Percentiles rank a stretch among this genome's conserved stretches.
Conservation (phyloP, 1,140 invertebrate genomes). For the Mylabris phalerata region DNA sequence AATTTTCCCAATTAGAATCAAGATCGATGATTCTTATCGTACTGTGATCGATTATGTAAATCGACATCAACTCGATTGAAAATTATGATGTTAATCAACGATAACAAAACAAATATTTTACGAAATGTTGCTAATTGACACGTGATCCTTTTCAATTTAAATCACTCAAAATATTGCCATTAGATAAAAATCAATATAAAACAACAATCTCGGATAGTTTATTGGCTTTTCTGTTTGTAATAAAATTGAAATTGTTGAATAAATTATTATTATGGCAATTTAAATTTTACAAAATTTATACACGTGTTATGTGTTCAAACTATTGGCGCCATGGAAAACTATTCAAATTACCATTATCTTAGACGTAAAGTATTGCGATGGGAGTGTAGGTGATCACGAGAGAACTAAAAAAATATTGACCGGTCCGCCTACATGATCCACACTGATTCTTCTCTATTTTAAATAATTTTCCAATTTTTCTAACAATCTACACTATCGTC, state of each 20-base stretch:
- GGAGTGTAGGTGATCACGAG: constrained; percentile 9
- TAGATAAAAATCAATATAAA: too few relatives aligned
- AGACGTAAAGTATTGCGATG: constrained; percentile 8
- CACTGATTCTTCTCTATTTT: not conserved
- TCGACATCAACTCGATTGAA: constrained; percentile 2
- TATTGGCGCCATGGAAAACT: constrained; percentile 10
- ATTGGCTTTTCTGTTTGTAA: too few relatives aligned
- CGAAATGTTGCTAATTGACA: constrained; percentile 10
- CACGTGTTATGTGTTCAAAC: too few relatives aligned
- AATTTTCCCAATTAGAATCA: constrained; percentile 1
- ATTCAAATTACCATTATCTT: constrained; percentile 7
- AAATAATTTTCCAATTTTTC: constrained; percentile 14
- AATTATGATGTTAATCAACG: constrained; percentile 1
- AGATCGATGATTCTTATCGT: constrained; percentile 1
- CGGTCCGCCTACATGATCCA: constrained; percentile 6
- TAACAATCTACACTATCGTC: not conserved
- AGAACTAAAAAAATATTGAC: not conserved
- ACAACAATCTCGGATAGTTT: too few relatives aligned
- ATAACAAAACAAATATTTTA: constrained; percentile 15
- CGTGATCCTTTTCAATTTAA: constrained; percentile 3
- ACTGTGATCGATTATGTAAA: constrained; percentile 10
- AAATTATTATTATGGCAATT: too few relatives aligned
- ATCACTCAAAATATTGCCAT: too few relatives aligned
- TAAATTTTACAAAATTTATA: too few relatives aligned
- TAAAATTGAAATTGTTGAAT: too few relatives aligned